Percentiles rank a stretch among this genome's conserved stretches.
Conservation (phyloP, 2,797 vertebrate genomes). For the Coluber constrictor region DNA sequence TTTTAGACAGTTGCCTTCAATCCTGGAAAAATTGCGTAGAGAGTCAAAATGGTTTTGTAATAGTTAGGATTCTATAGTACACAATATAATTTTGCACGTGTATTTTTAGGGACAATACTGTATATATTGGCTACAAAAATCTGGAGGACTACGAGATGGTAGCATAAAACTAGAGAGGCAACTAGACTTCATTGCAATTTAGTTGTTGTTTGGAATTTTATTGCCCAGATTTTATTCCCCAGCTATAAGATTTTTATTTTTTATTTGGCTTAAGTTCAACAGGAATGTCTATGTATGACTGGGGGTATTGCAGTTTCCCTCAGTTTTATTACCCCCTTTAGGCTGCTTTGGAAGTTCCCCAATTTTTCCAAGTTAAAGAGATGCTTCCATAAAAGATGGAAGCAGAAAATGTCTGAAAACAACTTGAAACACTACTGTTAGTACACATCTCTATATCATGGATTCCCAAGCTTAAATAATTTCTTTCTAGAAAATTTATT, state of each 20-base stretch:
- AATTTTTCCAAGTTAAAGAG: not conserved
- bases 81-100: not conserved
- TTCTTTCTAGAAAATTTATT: not conserved
- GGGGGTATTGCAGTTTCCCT: not conserved
- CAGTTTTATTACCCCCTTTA: not conserved
- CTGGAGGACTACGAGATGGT: not conserved
- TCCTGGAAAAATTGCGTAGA: not conserved
- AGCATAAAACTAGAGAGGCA: not conserved
- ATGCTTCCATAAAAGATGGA: not conserved
- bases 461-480: not conserved
- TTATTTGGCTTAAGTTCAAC: not conserved
- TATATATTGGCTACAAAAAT: not conserved
- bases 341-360: not conserved
- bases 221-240: not conserved
- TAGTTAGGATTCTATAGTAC: not conserved
- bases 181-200: not conserved
- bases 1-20: slow-evolving; percentile 35
- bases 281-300: not conserved
- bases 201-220: not conserved
- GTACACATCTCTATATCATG: not conserved
- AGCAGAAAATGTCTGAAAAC: not conserved
- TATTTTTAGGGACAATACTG: not conserved
- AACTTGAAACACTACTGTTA: not conserved
- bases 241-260: not conserved
- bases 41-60: not conserved